Evolutionary conservation across 2,888 invertebrate species (phyloP).

Genomic region (Microctonus brassicae): DNA sequence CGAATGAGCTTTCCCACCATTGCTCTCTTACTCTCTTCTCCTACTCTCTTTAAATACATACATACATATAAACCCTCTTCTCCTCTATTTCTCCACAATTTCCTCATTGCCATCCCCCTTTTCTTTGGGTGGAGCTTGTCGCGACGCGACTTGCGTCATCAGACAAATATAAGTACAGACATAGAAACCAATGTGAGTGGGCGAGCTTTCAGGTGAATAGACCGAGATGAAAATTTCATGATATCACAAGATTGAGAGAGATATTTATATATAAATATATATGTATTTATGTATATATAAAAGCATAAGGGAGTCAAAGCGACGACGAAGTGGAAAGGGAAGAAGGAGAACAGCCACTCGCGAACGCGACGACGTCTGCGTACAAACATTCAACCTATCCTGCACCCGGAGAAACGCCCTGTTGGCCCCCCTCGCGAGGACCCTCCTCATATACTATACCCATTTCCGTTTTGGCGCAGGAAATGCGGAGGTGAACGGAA

Average conservation of each 20-base stretch:
- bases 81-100: conserved; percentile 41
- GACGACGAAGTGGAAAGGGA: conserved; percentile 26
- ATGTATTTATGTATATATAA: too few relatives aligned
- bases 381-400: conserved; percentile 53
- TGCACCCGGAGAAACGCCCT: conserved; percentile 50
- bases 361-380: conserved; percentile 57
- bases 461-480: conserved; percentile 26
- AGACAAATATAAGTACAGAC: conserved; percentile 63
- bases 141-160: conserved; percentile 58
- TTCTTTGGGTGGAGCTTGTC: conserved; percentile 66
- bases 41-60: too few relatives aligned
- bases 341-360: conserved; percentile 21
- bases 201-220: conserved; percentile 47
- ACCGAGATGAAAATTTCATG: not conserved
- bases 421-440: conserved; percentile 48
- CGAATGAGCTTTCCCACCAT: conserved; percentile 37
- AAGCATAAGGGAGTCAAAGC: conserved; percentile 1
- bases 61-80: conserved; percentile 34
- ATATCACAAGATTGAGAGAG: too few relatives aligned
- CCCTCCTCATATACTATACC: not conserved
- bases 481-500: not conserved
- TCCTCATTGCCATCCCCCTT: conserved; percentile 18
- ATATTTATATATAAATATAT: too few relatives aligned
- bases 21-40: conserved; percentile 34
- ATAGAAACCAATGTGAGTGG: conserved; percentile 68